Evolutionary conservation across 2,797 vertebrate genomes (phyloP).

Genomic region (Crocidura indochinensis): DNA sequence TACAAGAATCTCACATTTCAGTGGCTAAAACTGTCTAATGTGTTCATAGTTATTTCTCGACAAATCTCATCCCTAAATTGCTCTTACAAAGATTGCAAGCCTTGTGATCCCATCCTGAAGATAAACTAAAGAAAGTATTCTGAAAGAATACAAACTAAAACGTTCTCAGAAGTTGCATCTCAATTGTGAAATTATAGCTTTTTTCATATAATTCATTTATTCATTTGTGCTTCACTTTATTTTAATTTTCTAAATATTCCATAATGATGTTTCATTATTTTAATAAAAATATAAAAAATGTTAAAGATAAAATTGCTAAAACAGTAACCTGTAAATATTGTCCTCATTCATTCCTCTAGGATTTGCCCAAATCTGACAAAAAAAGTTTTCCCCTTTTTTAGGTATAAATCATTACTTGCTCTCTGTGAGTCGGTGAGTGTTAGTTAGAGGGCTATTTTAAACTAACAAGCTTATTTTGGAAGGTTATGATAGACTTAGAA

Average conservation of each 20-base stretch:
- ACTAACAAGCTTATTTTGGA: conserved; percentile 84
- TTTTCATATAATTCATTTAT: neutral
- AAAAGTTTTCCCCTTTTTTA: conserved; percentile 16
- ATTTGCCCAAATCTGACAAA: neutral
- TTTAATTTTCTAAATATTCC: conserved; percentile 50
- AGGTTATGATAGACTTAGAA: conserved; percentile 78
- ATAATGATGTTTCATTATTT: conserved; percentile 14
- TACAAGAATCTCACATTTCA: conserved; percentile 44
- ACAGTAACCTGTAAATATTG: neutral
- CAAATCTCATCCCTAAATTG: conserved; percentile 37
- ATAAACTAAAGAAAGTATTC: neutral
- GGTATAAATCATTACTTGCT: conserved; percentile 80
- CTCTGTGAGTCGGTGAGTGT: conserved; percentile 68
- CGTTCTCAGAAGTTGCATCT: neutral
- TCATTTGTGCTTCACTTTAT: neutral
- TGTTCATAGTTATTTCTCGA: conserved; percentile 69
- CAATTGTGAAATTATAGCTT: neutral
- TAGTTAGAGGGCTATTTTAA: conserved; percentile 85
- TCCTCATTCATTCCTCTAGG: conserved; percentile 12
- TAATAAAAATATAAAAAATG: conserved; percentile 9
- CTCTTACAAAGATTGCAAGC: neutral
- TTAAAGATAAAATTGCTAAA: conserved; percentile 44
- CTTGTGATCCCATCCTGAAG: neutral
- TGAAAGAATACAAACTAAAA: neutral
- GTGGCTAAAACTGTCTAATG: conserved; percentile 40